Percentiles rank a stretch among this genome's conserved stretches.
These are phyloP conservation scores for Papilio helenus DNA, from an alignment of 1,140 invertebrate genomes.

Conservation along the genomic window DNA sequence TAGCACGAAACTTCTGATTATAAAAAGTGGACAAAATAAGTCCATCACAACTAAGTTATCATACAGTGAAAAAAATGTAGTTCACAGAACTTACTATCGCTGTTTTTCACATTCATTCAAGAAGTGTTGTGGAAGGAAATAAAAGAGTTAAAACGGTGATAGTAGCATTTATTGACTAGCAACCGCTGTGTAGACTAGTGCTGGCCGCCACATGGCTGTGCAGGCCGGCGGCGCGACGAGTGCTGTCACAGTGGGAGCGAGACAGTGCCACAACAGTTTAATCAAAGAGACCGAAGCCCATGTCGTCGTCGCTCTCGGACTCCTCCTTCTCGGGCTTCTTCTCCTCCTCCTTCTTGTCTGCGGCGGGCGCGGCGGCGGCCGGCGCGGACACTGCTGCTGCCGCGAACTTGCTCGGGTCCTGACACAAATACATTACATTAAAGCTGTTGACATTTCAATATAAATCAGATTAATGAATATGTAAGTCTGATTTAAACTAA, in stretches of 20 bases:
- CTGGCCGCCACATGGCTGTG: constrained; percentile 65
- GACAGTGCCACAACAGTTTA: constrained; percentile 82
- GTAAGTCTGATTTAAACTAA: too few relatives aligned
- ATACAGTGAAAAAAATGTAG: not conserved
- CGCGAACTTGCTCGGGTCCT: constrained; percentile 97
- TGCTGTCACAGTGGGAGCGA: constrained; percentile 35
- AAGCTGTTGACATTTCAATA: not conserved
- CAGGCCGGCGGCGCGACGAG: constrained; percentile 63
- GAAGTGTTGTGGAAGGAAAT: constrained; percentile 45
- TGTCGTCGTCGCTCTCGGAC: constrained; percentile 96
- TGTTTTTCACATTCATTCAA: not conserved
- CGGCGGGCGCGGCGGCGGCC: constrained; percentile 86
- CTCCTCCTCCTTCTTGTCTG: constrained; percentile 86
- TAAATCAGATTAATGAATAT: too few relatives aligned
- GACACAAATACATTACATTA: constrained; percentile 66
- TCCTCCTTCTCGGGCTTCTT: constrained; percentile 92
- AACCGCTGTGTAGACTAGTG: constrained; percentile 45
- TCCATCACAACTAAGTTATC: too few relatives aligned
- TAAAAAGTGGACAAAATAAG: too few relatives aligned
- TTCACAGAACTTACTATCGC: not conserved
- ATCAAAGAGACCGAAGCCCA: constrained; percentile 98
- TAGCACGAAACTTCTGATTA: too few relatives aligned
- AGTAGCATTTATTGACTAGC: constrained; percentile 54
- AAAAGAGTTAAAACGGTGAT: constrained; percentile 43
- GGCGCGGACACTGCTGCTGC: constrained; percentile 87